Percentiles rank a stretch among this genome's conserved stretches.
These are phyloP conservation scores for Cyanocitta stelleri DNA, from an alignment of 2,113 vertebrate species.

Conservation along the genomic window DNA sequence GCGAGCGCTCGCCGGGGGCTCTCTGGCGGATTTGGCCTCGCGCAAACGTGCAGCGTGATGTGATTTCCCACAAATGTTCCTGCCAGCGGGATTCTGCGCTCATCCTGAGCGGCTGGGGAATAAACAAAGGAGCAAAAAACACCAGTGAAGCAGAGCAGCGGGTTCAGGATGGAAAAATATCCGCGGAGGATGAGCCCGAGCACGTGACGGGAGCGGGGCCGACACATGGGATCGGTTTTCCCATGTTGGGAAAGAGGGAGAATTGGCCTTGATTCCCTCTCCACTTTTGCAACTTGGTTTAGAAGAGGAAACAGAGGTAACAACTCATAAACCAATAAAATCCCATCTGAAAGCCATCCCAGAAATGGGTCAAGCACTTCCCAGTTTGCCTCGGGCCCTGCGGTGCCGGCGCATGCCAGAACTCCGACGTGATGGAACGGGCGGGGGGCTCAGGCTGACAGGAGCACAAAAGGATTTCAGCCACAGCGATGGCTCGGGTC, in stretches of 20 bases:
- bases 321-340: neutral
- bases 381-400: neutral
- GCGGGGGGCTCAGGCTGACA: neutral
- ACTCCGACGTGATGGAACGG: neutral
- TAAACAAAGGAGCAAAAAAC: neutral
- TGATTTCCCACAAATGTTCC: slow-evolving; percentile 42
- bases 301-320: neutral
- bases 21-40: slow-evolving; percentile 9
- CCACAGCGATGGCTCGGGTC: neutral
- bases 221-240: neutral
- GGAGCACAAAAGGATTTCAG: neutral
- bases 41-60: neutral
- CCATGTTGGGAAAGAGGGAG: neutral
- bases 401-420: neutral
- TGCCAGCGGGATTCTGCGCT: slow-evolving; percentile 8
- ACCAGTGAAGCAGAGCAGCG: neutral
- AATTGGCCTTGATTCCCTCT: neutral
- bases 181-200: neutral
- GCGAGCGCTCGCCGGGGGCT: neutral
- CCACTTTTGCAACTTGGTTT: neutral
- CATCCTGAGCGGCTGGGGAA: neutral
- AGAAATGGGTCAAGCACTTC: neutral
- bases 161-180: neutral
- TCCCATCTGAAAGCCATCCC: slow-evolving; percentile 5
- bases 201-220: neutral